Percentiles rank a stretch among this genome's conserved stretches.
Evolutionary conservation across 2,113 vertebrate genomes (phyloP).

Genomic region (Neodon shergylaensis): DNA sequence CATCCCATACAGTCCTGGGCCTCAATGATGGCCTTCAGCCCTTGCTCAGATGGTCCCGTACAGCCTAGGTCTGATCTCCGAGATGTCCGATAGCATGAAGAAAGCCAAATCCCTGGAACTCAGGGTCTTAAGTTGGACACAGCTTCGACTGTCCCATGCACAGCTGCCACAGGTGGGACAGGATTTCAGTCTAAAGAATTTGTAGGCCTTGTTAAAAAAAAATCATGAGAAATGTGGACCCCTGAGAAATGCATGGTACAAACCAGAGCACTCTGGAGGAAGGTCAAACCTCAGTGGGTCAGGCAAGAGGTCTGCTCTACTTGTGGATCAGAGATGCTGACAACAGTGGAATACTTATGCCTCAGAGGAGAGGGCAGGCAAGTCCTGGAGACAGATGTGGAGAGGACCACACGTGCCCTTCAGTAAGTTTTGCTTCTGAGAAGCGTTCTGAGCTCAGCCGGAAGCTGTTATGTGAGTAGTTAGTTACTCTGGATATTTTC

Average conservation of each 20-base stretch:
- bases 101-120: slow-evolving; percentile 34
- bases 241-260: slow-evolving; percentile 74
- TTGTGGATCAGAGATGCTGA: background rate
- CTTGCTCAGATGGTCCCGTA: background rate
- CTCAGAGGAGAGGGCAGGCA: background rate
- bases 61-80: slow-evolving; percentile 15
- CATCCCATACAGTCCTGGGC: background rate
- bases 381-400: background rate
- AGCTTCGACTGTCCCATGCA: background rate
- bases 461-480: background rate
- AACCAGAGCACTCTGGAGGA: slow-evolving; percentile 30
- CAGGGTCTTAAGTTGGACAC: background rate
- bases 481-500: background rate
- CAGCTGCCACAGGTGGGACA: background rate
- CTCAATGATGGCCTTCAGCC: background rate
- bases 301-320: background rate
- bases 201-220: background rate
- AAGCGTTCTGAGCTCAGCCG: slow-evolving; percentile 13
- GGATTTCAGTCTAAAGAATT: slow-evolving; percentile 1
- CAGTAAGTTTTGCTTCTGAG: background rate
- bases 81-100: background rate
- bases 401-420: slow-evolving; percentile 28
- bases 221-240: slow-evolving; percentile 59
- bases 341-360: background rate
- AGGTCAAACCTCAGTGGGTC: background rate